Base-by-base conservation (phyloP, 1,140 invertebrate species). In the Calosoma granatense region DNA sequence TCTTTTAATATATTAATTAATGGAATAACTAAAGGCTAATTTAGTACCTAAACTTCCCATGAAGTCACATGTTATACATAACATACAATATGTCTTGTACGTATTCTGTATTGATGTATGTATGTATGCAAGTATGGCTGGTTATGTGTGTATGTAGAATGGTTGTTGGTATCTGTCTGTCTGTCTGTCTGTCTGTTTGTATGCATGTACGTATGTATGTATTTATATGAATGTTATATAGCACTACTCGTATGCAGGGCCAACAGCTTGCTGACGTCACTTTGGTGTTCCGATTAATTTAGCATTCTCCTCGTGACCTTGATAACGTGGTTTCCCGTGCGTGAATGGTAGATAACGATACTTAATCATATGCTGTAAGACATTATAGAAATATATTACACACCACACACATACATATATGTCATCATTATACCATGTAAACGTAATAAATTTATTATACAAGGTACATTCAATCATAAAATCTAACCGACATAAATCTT, bases 301-400 rank as follows among this genome's bases (percentile, higher is more conserved):
- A 57, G 75, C 75, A 63, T 73, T 69, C 57, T 81, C 76, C 63
- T 79, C 77, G 59, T 79, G 75, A 41, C 82, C 82, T 74, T 89
- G 85, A 73, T 92, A 97, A 72, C 86, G 88, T 65, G 92, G 94
- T 77, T 99, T 99, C 61, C 95, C 95, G 73, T 93, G 88, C 23
- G 95, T 97, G 75, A 99, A 99, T 57, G 97, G 97, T 71, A 99
- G 77, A 76, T 99, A 99, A 73, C 88, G 86, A 76, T 99, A 98
- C 76, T 94, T 97, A 65, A 99, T 93, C 97, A 99, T 99, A 78
- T 99, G 97, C 94, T 97, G 81, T 59, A 87, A 87, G 75, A 65
- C 70, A 73, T 70, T 67, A 71, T 39, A 56, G 62, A 61, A 56
- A 60, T 58, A 20, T 22, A 19, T 51, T n/a, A n/a, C n/a, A n/a